phyloP scores from a whole-genome alignment of 2,113 vertebrate genomes.

The Epinephelus fuscoguttatus region DNA sequence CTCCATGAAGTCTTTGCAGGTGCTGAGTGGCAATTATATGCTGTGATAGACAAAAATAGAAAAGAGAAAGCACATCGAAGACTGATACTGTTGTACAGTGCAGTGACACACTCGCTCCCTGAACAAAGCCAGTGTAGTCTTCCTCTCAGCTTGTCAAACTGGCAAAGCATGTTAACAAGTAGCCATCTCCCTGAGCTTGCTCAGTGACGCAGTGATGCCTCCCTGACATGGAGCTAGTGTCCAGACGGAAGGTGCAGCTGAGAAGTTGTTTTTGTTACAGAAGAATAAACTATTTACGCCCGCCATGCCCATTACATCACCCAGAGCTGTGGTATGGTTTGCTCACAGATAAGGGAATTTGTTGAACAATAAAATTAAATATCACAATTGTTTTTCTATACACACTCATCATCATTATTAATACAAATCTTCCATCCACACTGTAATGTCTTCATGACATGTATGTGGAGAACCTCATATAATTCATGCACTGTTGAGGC shows the following conservation, averaged over 20 bases:
- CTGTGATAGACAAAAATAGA: background rate
- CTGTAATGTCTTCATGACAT: background rate
- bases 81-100: slow-evolving; percentile 8
- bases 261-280: slow-evolving; percentile 2
- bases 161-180: slow-evolving; percentile 37
- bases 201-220: slow-evolving; percentile 20
- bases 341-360: background rate
- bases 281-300: background rate
- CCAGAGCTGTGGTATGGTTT: background rate
- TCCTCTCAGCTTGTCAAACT: slow-evolving; percentile 47
- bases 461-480: background rate
- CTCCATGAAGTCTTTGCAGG: background rate
- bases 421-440: background rate
- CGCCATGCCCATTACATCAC: background rate
- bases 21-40: slow-evolving; percentile 15
- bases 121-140: slow-evolving; percentile 49
- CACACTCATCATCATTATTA: background rate
- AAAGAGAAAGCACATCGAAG: slow-evolving; percentile 31
- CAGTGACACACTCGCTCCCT: slow-evolving; percentile 33
- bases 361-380: background rate
- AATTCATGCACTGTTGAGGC: background rate
- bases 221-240: slow-evolving; percentile 16
- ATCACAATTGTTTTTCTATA: too few relatives aligned
- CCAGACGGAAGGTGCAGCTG: background rate
- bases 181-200: slow-evolving; percentile 17